Conservation (phyloP, 1,140 invertebrate species). For the Phenacoccus solenopsis region DNA sequence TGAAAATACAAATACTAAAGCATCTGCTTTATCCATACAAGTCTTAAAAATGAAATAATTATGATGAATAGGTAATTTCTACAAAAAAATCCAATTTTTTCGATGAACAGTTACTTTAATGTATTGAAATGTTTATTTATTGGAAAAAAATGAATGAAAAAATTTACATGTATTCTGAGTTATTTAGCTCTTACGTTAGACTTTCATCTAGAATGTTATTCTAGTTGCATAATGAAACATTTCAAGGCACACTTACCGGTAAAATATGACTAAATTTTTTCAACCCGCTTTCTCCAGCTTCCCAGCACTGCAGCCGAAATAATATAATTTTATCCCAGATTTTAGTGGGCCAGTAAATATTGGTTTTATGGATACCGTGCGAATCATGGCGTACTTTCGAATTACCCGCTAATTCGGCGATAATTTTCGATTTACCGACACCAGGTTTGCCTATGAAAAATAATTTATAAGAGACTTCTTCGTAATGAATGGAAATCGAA, state of each 20-base stretch:
- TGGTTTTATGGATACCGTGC: slow-evolving; percentile 42
- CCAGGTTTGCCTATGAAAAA: slow-evolving; percentile 43
- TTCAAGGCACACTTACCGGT: slow-evolving; percentile 34
- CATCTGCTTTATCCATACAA: slow-evolving; percentile 42
- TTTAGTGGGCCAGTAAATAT: slow-evolving; percentile 46
- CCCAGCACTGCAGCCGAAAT: slow-evolving; percentile 47
- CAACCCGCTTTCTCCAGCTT: slow-evolving; percentile 41
- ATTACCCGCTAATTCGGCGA: slow-evolving; percentile 39
- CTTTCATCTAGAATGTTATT: neutral
- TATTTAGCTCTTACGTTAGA: neutral
- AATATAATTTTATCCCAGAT: slow-evolving; percentile 42
- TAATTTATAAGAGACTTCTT: slow-evolving; percentile 47
- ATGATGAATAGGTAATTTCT: slow-evolving; percentile 3
- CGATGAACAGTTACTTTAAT: too few species aligned
- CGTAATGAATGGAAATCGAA: slow-evolving; percentile 35
- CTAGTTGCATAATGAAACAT: neutral
- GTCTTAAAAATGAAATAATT: slow-evolving; percentile 31
- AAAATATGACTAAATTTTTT: slow-evolving; percentile 47
- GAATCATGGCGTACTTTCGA: slow-evolving; percentile 31
- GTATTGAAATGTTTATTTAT: too few species aligned
- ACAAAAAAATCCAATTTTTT: too few species aligned
- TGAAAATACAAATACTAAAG: slow-evolving; percentile 42
- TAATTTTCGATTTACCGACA: slow-evolving; percentile 42
- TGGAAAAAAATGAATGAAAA: neutral
- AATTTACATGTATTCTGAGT: neutral